Base-by-base conservation (phyloP, 2,113 vertebrate species). In the Pimephales promelas region DNA sequence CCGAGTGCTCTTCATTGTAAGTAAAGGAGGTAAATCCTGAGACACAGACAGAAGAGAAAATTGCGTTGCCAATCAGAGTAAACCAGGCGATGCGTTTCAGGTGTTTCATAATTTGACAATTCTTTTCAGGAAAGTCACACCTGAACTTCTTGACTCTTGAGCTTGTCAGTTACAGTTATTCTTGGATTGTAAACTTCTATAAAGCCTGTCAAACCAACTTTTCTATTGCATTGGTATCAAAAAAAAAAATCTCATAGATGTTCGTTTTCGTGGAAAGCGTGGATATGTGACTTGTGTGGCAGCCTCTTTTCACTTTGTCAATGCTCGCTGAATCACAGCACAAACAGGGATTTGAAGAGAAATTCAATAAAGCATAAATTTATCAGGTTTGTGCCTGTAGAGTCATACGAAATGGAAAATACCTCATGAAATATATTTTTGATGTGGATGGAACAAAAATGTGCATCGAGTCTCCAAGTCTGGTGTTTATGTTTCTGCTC, bases 21-120 rank as follows among this genome's bases (percentile, higher is more conserved):
- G 56, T 85, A 56, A 81, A 68, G 11, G 26, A 24, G 70, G 72
- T 57, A 52, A 28, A 82, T 66, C 68, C 79, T 59, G 83, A 85
- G 71, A 61, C 8, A 20, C 8, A 8, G 52, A 54, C 52, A 7
- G 26, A 10, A 59, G 8, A 77, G 36, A 43, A 84, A 56, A 82
- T 75, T 78, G 26, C 71, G 45, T 26, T 78, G 72, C n/a, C 54
- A 59, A 64, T 82, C 62, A 56, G 43, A 62, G 49, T 61, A 78
- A 81, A 73, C 31, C 34, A 79, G 54, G 57, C 52, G 11, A 84
- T 84, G n/a, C 70, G 20, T 78, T 87, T 64, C 36, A 64, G 10
- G 10, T 4, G 54, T 31, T 83, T 71, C 5, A 78, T 20, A 40
- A 57, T 81, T 14, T 73, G 66, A 72, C 71, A 80, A 10, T 75